A percentile compares a stretch with the other conserved stretches of the same genome.
Evolutionary conservation across 2,113 vertebrate species (phyloP).

Genomic region (Grallaria varia): DNA sequence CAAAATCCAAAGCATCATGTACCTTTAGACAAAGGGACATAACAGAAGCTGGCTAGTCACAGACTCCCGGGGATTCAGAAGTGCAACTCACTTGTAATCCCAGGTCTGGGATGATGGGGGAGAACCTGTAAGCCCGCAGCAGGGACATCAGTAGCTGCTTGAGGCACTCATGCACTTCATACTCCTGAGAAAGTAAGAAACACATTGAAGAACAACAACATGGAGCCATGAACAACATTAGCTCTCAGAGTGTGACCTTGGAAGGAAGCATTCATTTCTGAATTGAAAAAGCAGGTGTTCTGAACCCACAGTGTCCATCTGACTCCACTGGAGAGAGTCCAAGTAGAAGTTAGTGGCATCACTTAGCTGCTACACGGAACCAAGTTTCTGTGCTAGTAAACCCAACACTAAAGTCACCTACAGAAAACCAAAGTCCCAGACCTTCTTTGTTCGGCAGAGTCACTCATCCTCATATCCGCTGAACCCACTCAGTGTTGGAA

Average conservation of each 20-base stretch:
- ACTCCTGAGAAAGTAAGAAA: conserved; percentile 79
- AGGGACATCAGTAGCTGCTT: conserved; percentile 98
- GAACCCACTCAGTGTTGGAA: neutral
- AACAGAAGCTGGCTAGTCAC: neutral
- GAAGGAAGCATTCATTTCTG: neutral
- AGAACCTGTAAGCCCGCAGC: conserved; percentile 93
- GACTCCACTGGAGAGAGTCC: neutral
- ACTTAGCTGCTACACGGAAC: neutral
- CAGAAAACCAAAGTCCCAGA: neutral
- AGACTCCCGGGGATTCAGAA: neutral
- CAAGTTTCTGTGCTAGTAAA: neutral
- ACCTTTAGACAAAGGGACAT: neutral
- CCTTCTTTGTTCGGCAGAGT: neutral
- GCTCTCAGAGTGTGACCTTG: neutral
- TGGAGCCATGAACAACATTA: neutral
- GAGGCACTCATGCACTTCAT: conserved; percentile 93
- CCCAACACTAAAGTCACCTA: neutral
- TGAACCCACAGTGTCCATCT: neutral
- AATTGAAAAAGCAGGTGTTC: neutral
- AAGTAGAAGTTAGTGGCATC: neutral
- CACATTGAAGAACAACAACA: neutral
- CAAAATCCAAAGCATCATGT: neutral
- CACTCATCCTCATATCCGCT: neutral
- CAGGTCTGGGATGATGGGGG: conserved; percentile 94
- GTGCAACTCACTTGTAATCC: conserved; percentile 86